Percentiles rank a stretch among this genome's conserved stretches.
Conservation (phyloP, 2,797 vertebrate genomes). For the Hephaestus fuliginosus region DNA sequence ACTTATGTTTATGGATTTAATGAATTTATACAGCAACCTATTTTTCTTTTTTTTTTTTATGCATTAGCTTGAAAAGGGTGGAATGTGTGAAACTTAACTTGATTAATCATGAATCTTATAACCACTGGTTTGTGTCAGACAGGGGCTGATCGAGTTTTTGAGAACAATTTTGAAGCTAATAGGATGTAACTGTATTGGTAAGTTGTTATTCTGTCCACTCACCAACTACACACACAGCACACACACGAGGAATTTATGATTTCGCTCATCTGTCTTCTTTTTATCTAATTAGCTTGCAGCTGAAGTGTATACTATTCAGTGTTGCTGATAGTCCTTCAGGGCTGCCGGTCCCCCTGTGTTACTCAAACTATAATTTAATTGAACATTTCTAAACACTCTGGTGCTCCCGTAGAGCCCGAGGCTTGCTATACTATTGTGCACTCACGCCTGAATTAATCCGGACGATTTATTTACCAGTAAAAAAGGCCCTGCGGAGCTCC, state of each 20-base stretch:
- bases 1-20: background rate
- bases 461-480: slow-evolving; percentile 81
- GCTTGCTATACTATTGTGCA: background rate
- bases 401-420: background rate
- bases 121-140: background rate
- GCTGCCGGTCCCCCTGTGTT: background rate
- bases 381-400: background rate
- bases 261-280: background rate
- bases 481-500: slow-evolving; percentile 84
- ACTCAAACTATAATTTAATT: background rate
- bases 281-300: background rate
- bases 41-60: background rate
- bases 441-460: background rate
- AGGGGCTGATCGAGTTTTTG: background rate
- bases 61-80: background rate
- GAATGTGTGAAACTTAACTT: background rate
- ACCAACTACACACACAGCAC: background rate
- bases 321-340: background rate
- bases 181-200: background rate
- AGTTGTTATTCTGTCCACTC: background rate
- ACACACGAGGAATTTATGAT: background rate
- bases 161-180: background rate
- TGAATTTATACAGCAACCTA: background rate
- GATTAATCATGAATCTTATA: background rate
- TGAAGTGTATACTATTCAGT: no score